Percentiles rank a stretch among this genome's conserved stretches.
phyloP scores from a whole-genome alignment of 2,113 vertebrate genomes.

The western clawed frog (Xenopus tropicalis) region DNA sequence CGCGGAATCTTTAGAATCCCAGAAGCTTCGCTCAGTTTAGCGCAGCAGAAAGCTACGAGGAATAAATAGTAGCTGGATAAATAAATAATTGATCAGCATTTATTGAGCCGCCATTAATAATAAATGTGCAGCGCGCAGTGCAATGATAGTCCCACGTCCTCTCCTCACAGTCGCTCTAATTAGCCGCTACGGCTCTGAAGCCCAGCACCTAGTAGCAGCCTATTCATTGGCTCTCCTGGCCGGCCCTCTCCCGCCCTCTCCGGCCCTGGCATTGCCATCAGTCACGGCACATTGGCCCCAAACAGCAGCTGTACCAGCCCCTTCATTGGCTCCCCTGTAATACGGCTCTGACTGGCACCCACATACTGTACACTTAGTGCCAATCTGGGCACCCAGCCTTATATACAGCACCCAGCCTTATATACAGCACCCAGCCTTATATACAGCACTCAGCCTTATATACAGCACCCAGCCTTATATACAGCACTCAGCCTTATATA shows the following conservation, averaged over 20 bases:
- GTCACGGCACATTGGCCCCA: conserved; percentile 6
- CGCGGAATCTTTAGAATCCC: background rate
- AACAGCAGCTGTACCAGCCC: background rate
- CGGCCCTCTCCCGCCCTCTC: background rate
- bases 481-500: no score
- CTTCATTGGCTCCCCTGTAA: background rate
- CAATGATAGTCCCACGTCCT: conserved; percentile 20
- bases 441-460: no score
- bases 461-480: no score
- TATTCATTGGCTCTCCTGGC: background rate
- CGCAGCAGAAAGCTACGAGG: conserved; percentile 13
- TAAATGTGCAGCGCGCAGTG: conserved; percentile 19
- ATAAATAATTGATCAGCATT: conserved; percentile 43
- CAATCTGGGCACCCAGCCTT: no score
- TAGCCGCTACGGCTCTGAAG: conserved; percentile 19
- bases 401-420: no score
- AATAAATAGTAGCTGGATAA: conserved; percentile 30
- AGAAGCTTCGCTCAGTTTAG: background rate
- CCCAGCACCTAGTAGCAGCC: background rate
- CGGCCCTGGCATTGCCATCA: background rate
- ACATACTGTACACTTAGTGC: background rate
- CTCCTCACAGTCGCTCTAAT: conserved; percentile 21
- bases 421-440: no score
- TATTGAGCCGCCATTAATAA: conserved; percentile 44
- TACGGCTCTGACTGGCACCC: background rate